Conservation (phyloP, 2,113 vertebrate species). For the Mastomys natalensis region DNA sequence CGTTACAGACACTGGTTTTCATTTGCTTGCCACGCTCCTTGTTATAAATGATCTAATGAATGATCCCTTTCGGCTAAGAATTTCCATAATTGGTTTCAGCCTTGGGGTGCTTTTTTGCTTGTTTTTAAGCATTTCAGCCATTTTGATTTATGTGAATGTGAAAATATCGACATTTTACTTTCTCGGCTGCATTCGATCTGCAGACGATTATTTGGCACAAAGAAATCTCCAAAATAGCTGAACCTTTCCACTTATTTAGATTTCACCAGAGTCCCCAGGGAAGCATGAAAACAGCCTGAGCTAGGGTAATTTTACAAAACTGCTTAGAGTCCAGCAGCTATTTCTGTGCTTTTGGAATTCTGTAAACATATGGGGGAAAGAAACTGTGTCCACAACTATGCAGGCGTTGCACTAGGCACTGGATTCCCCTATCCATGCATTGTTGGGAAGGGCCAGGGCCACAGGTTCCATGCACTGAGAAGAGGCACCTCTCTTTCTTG, state of each 20-base stretch:
- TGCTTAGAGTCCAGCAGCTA: slow-evolving; percentile 80
- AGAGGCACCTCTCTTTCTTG: not conserved
- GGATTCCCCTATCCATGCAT: slow-evolving; percentile 72
- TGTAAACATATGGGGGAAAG: slow-evolving; percentile 81
- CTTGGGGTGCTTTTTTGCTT: slow-evolving; percentile 72
- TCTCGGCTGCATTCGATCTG: slow-evolving; percentile 70
- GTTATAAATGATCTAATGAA: slow-evolving; percentile 82
- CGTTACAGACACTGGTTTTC: slow-evolving; percentile 69
- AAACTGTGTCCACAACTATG: slow-evolving; percentile 78
- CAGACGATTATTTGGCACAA: slow-evolving; percentile 74
- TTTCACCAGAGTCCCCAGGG: slow-evolving; percentile 80
- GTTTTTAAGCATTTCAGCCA: slow-evolving; percentile 81
- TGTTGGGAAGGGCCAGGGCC: slow-evolving; percentile 55
- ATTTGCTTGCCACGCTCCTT: slow-evolving; percentile 50
- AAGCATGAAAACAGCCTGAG: slow-evolving; percentile 79
- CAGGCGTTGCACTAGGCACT: slow-evolving; percentile 20
- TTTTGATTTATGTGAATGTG: slow-evolving; percentile 79
- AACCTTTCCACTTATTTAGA: slow-evolving; percentile 82
- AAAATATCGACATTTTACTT: slow-evolving; percentile 74
- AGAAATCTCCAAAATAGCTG: slow-evolving; percentile 80
- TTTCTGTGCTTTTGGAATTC: slow-evolving; percentile 82
- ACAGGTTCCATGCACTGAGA: not conserved
- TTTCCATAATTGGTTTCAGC: slow-evolving; percentile 79
- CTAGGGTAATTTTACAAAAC: slow-evolving; percentile 79
- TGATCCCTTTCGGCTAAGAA: slow-evolving; percentile 77